Evolutionary conservation across 2,797 vertebrate species (phyloP), one percentile per base, ranked within the genome.

Genomic region (Hydrophis major): DNA sequence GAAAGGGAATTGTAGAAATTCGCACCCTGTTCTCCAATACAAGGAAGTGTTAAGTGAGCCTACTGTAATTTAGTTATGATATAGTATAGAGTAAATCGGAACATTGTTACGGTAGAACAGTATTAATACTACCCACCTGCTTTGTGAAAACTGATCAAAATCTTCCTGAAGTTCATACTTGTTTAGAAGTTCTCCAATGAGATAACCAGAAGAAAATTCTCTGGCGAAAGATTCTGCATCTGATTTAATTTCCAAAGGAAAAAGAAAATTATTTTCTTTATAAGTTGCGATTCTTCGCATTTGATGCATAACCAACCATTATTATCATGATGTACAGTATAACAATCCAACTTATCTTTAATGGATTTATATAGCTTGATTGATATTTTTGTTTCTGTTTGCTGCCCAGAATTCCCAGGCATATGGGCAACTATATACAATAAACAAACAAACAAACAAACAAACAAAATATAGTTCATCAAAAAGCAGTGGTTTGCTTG

Each of bases 141-240:
- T 98, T 94, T 98, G 98, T 83, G 98, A 98, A 97, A 99, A 99
- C 89, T 98, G 96, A 61, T 95, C 96, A 96, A 99, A 99, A 95
- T 99, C 99, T 91, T 98, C 97, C 94, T 99, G 99, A 94, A 99
- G 97, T 88, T 99, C 98, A 20, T 98, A 98, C 96, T 98, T 99
- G 95, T 98, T 94, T 4, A 99, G 97, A 92, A 99, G 96, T 96
- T 99, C 99, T 94, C 99, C 99, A 91, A 99, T 97, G 0, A 99
- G 98, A 93, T 98, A 99, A 50, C 99, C 99, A 89, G 91, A 99
- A 53, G 98, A 98, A 97, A 99, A 99, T 78, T 98, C 98, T 95
- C 97, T 98, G 60, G 98, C 96, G 95, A 99, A 96, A 14, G 97
- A 98, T 90, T 96, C 97, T 93, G 98, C 98, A 89, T 98, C 99